Evolutionary conservation across 2,113 vertebrate genomes (phyloP).

Genomic region (Solenodon paradoxus): DNA sequence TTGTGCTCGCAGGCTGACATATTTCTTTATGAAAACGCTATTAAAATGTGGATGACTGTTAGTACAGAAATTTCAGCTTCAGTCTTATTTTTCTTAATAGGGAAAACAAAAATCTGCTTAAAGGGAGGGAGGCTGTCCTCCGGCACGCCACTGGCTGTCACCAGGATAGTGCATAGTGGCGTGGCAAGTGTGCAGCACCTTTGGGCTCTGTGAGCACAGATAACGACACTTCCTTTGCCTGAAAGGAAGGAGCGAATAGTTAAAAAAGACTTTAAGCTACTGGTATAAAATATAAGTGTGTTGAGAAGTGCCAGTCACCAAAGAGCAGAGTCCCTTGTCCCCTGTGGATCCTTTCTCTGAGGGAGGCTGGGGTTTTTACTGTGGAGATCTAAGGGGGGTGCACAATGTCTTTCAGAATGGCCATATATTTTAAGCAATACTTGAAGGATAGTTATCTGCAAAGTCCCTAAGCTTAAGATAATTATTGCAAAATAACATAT

Average conservation of each 20-base stretch:
- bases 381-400: neutral
- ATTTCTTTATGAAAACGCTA: slow-evolving; percentile 15
- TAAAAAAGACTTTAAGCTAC: neutral
- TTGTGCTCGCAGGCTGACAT: neutral
- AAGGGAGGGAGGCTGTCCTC: neutral
- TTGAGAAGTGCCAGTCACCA: neutral
- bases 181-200: neutral
- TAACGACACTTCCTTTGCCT: neutral
- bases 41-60: neutral
- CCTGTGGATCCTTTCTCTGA: neutral
- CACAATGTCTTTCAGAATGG: neutral
- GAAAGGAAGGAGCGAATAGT: neutral
- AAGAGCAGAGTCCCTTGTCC: neutral
- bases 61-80: neutral
- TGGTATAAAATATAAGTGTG: neutral
- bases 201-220: neutral
- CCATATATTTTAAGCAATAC: neutral
- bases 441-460: neutral
- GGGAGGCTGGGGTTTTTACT: neutral
- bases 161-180: neutral
- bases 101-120: neutral
- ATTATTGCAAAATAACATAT: neutral
- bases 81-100: neutral
- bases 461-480: neutral
- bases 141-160: accelerated